phyloP scores from a whole-genome alignment of 2,888 invertebrate species.

The Mylabris sibirica region DNA sequence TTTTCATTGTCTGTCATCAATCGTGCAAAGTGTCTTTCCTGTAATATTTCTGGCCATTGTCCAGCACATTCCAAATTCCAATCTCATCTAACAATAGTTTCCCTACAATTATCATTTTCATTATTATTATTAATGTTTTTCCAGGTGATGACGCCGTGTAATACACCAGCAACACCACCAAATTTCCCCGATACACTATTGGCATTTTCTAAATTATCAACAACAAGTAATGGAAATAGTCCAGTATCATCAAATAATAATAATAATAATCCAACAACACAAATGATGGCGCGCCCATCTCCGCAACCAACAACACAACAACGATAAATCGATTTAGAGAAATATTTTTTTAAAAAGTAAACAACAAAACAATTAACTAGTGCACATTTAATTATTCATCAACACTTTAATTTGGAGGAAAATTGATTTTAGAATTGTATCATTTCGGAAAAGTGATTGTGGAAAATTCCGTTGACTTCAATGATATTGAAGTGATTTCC shows the following conservation, averaged over 20 bases:
- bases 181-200: constrained; percentile 91
- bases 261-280: constrained; percentile 53
- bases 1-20: neutral
- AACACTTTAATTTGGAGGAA: constrained; percentile 29
- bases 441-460: constrained; percentile 24
- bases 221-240: constrained; percentile 69
- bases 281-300: constrained; percentile 50
- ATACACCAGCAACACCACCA: constrained; percentile 93
- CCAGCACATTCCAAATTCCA: constrained; percentile 22
- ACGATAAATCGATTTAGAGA: constrained; percentile 50
- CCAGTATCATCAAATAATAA: constrained; percentile 61
- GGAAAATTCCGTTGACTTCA: neutral
- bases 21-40: neutral
- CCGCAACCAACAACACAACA: constrained; percentile 56
- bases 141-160: constrained; percentile 90
- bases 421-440: neutral
- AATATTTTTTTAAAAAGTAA: constrained; percentile 13
- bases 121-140: constrained; percentile 37
- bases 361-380: constrained; percentile 23
- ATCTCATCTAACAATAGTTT: constrained; percentile 26
- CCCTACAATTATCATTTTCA: neutral
- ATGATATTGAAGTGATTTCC: neutral
- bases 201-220: constrained; percentile 88
- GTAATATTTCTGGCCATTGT: constrained; percentile 17
- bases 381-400: constrained; percentile 31